Conservation (phyloP, 2,113 vertebrate genomes). For the Arizona elegans region DNA sequence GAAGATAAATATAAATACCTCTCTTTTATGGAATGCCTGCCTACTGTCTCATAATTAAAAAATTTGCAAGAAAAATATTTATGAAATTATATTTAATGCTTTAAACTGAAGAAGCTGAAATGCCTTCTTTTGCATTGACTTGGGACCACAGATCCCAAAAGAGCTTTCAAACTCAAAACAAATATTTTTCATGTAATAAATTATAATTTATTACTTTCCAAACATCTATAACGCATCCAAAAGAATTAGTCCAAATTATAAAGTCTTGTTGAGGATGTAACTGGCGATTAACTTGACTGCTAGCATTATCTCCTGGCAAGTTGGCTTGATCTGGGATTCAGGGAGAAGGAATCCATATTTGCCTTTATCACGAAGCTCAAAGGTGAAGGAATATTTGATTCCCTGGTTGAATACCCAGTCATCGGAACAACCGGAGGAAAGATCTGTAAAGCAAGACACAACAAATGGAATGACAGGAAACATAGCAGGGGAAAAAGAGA, state of each 20-base stretch:
- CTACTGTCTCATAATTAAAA: not conserved
- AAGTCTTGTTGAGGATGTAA: conserved; percentile 71
- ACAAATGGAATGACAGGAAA: not conserved
- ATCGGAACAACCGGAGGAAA: conserved; percentile 78
- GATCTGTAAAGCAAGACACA: conserved; percentile 69
- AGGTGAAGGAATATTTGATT: conserved; percentile 84
- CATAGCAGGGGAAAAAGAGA: not conserved
- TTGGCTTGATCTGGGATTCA: conserved; percentile 82
- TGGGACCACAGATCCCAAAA: not conserved
- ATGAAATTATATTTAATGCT: not conserved
- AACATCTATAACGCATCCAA: not conserved
- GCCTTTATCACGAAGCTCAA: conserved; percentile 84
- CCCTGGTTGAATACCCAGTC: conserved; percentile 88
- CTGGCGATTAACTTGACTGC: conserved; percentile 81
- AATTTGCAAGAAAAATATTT: not conserved
- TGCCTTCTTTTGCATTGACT: not conserved
- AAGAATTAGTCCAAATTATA: conserved; percentile 14
- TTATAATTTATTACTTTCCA: conserved; percentile 13
- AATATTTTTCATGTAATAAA: not conserved
- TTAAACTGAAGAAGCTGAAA: not conserved
- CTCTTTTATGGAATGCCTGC: not conserved
- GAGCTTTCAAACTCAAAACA: not conserved
- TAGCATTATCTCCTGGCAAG: conserved; percentile 86
- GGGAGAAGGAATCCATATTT: conserved; percentile 84
- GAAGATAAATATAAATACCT: not conserved